Conservation (phyloP, 1,140 invertebrate genomes). For the Heliconius melpomene region DNA sequence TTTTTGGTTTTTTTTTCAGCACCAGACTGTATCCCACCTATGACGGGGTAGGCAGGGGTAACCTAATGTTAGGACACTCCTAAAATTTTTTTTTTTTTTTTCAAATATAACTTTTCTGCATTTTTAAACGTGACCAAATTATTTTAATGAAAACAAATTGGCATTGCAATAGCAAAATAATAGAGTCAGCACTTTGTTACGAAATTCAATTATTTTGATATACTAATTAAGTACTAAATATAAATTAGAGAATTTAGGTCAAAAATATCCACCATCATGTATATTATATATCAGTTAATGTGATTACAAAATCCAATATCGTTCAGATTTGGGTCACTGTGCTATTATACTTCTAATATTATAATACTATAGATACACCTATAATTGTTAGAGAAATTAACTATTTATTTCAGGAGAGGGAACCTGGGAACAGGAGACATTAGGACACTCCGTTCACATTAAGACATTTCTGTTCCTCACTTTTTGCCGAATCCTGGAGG, state of each 20-base stretch:
- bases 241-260: not conserved
- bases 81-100: no score
- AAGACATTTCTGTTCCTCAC: no score
- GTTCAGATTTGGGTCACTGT: not conserved
- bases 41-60: not conserved
- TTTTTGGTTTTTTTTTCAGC: not conserved
- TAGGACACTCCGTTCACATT: no score
- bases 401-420: not conserved
- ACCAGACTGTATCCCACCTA: not conserved
- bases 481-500: no score
- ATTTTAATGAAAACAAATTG: not conserved
- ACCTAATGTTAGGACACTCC: no score
- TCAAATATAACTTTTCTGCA: not conserved
- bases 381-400: not conserved
- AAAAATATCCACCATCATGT: not conserved
- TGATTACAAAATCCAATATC: slow-evolving; percentile 2
- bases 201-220: not conserved
- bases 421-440: no score
- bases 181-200: not conserved
- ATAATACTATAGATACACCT: not conserved
- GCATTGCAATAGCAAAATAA: not conserved
- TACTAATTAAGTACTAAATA: not conserved
- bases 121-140: not conserved
- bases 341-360: not conserved
- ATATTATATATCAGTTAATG: slow-evolving; percentile 10